phyloP scores from a whole-genome alignment of 2,888 invertebrate species.

The Tolmerus cingulatus region DNA sequence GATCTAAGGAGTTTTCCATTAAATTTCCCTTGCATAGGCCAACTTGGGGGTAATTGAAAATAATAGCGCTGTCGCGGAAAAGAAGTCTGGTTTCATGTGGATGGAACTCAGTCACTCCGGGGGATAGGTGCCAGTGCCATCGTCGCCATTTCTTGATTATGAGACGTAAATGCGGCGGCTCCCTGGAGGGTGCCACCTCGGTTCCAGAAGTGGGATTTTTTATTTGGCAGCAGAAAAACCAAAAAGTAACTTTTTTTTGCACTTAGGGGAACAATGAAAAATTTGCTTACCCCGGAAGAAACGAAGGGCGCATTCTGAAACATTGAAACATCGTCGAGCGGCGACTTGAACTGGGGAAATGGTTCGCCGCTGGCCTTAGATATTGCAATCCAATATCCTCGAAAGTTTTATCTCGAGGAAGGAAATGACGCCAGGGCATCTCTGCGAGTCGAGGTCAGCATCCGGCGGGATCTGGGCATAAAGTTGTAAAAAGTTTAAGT shows the following conservation, averaged over 20 bases:
- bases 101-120: neutral
- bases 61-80: neutral
- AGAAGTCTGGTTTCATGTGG: neutral
- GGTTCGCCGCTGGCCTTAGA: neutral
- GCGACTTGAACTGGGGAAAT: neutral
- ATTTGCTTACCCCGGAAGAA: neutral
- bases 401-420: neutral
- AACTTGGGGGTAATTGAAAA: neutral
- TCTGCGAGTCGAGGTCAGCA: neutral
- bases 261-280: neutral
- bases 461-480: neutral
- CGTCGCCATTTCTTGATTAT: neutral
- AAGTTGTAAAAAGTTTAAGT: constrained; percentile 3
- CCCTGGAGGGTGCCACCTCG: neutral
- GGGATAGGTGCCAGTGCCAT: neutral
- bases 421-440: neutral
- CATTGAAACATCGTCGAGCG: neutral
- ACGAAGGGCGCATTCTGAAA: neutral
- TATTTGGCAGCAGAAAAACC: neutral
- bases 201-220: neutral
- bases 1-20: neutral
- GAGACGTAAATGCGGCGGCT: neutral
- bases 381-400: constrained; percentile 7
- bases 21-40: neutral
- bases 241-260: neutral